Base-by-base conservation (phyloP, 1,140 invertebrate genomes). In the Stenopsyche tienmushanensis region DNA sequence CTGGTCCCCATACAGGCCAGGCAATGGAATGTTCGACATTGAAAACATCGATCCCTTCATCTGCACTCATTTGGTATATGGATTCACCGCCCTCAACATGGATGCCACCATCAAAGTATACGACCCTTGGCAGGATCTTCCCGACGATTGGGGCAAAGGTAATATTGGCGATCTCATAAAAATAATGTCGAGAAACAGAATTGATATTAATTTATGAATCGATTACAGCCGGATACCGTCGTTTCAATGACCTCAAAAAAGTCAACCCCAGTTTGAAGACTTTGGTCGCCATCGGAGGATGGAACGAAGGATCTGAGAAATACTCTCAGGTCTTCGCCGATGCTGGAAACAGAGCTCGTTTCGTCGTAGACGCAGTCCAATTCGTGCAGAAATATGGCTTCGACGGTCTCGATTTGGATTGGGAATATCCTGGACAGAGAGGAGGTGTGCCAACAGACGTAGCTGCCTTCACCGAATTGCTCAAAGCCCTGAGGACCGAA, bases 351-450 rank as follows among this genome's bases (percentile, higher is more conserved):
- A 82, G 92, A 26, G 78, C 76, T 0, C 84, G 84, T 44, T 95
- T 94, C 71, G 84, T 92, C 0, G 77, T 82, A 0, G 88, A 93
- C 68, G 86, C 85, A 0, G 65, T 94, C 0, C 79, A 87, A 59
- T 93, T 94, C 69, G 77, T 95, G 18, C 83, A 90, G 50, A 89
- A 91, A 73, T 87, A 93, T 71, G 85, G 84, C 8, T 94, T 94
- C 71, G 90, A 94, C 74, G 92, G 92, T 7, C 78, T 96, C 0
- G 92, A 95, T 75, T 76, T 95, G 21, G 93, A 94, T 74, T 96
- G 92, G 92, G 92, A 94, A 73, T 96, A 94, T 79, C 93, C 92
- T 7, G 60, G 26, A 18, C 60, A 67, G 25, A 49, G 66, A 60
- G 66, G 66, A 44, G 66, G 66, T 1, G 10, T 13, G 17, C 34